phyloP scores from a whole-genome alignment of 1,140 invertebrate species.

The Campoletis sonorensis region DNA sequence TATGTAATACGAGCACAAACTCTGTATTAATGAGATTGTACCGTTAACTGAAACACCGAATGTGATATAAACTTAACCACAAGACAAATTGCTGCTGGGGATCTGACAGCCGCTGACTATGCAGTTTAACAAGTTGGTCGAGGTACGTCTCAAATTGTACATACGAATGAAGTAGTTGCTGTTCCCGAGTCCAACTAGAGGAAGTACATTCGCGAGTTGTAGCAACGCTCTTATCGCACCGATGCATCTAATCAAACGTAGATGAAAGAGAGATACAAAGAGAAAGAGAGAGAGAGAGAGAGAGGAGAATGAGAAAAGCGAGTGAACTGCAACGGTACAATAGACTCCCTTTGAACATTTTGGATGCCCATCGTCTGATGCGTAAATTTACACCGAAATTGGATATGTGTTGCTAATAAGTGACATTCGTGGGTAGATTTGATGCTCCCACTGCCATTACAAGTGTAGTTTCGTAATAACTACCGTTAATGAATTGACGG shows the following conservation, averaged over 20 bases:
- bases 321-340: no score
- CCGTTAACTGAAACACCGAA: not conserved
- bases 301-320: not conserved
- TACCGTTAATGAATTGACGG: no score
- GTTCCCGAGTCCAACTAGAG: not conserved
- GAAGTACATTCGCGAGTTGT: slow-evolving; percentile 3
- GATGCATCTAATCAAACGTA: slow-evolving; percentile 11
- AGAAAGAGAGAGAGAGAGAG: not conserved
- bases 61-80: not conserved
- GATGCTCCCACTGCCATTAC: no score
- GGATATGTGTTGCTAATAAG: no score
- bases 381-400: no score
- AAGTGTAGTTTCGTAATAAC: no score
- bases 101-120: not conserved
- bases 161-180: not conserved
- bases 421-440: no score
- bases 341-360: no score
- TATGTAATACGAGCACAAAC: no score
- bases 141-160: slow-evolving; percentile 8
- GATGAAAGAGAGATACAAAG: not conserved
- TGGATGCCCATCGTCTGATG: no score
- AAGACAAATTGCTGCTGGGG: slow-evolving; percentile 8
- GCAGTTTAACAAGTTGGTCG: not conserved
- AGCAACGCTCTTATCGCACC: not conserved
- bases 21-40: no score